Evolutionary conservation across 2,113 vertebrate genomes (phyloP), one percentile per base, ranked within the genome.

Genomic region (Fulica atra): DNA sequence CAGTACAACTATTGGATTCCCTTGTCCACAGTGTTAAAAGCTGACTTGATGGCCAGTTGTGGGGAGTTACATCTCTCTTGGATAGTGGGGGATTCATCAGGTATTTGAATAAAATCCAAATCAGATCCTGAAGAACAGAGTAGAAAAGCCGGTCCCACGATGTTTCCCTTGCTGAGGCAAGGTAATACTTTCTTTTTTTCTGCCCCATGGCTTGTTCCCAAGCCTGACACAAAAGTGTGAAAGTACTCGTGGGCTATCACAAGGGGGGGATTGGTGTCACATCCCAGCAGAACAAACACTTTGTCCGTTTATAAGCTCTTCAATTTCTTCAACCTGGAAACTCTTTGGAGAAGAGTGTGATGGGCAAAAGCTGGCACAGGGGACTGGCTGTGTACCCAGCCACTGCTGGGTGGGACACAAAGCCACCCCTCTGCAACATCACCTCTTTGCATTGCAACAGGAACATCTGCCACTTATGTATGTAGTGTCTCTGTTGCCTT

Each of bases 381-480:
- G 29, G n/a, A 6, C 38, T 15, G 2, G 16, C n/a, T 26, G 17
- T n/a, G n/a, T 13, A 23, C 36, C 13, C 53, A 48, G 51, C 33
- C 3, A 1, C 54, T 50, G 31, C 26, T 12, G 14, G 6, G 4
- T 6, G 35, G 35, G 38, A 48, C 24, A 35, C 13, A 16, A 14
- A 38, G 25, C 11, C 21, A 13, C 13, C 19, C 15, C 38, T 25
- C 31, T 68, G 53, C 2, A 1, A 86, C 69, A 51, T 15, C 25
- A 4, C 2, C 13, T 25, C 44, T 63, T 48, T 24, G 11, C 28
- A 9, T 38, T 2, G 2, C 53, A 56, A 17, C 2, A 20, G 23
- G 18, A 9, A 12, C 0, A 2, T n/a, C 33, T 36, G 3, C 15
- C 10, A 3, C 31, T 31, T 20, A 28, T 1, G 9, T 10, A 40